phyloP scores from a whole-genome alignment of 2,797 vertebrate species.

The Cetoscarus ocellatus region DNA sequence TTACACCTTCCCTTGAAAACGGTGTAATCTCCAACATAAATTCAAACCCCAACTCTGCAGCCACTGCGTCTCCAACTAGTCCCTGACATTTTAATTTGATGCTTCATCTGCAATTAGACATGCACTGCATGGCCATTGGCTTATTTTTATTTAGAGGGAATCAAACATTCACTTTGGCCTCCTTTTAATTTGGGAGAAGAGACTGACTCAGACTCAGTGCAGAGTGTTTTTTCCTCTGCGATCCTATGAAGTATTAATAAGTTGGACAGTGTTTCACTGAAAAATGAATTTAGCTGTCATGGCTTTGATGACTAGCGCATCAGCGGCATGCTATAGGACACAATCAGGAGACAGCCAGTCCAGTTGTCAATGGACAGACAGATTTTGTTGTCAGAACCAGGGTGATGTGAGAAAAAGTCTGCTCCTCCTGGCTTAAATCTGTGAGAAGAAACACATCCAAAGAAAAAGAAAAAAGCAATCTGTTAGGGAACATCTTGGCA shows the following conservation, averaged over 20 bases:
- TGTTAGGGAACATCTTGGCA: constrained; percentile 61
- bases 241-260: constrained; percentile 67
- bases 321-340: constrained; percentile 35
- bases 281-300: constrained; percentile 68
- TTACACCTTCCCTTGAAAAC: constrained; percentile 76
- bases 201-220: constrained; percentile 24
- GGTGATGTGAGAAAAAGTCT: constrained; percentile 34
- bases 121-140: constrained; percentile 68
- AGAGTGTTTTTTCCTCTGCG: constrained; percentile 27
- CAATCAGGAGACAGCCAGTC: constrained; percentile 22
- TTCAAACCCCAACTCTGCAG: constrained; percentile 62
- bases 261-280: constrained; percentile 47
- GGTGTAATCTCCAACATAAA: constrained; percentile 70
- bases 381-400: constrained; percentile 30
- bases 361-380: constrained; percentile 34
- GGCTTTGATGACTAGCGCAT: constrained; percentile 44
- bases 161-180: constrained; percentile 73
- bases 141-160: constrained; percentile 75
- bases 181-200: constrained; percentile 60
- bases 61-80: constrained; percentile 54
- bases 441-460: constrained; percentile 48
- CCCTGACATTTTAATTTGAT: constrained; percentile 80
- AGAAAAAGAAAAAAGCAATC: constrained; percentile 50
- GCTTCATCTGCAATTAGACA: constrained; percentile 81
- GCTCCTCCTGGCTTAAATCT: constrained; percentile 49